Base-by-base conservation (phyloP, 2,797 vertebrate species). In the Meda fulgida region DNA sequence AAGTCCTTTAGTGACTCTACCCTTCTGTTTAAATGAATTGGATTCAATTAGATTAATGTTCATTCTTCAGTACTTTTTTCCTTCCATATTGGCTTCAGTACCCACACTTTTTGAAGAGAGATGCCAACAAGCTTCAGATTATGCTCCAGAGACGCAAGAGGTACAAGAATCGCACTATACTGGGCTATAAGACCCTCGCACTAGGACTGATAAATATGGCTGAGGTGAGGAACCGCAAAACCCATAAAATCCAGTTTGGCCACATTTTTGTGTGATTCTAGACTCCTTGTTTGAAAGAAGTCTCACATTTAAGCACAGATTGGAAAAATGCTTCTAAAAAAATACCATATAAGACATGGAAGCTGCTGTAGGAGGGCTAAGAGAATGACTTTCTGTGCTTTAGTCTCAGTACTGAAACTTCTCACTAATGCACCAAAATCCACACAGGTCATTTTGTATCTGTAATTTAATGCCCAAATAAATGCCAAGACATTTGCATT, bases 151-250 rank as follows among this genome's bases (percentile, higher is more conserved):
- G 97, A 14, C 93, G 97, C 65, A 97, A 98, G 89, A 93, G 97
- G 0, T 98, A 97, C 92, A 97, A 98, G 93, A 97, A 97, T 90
- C 94, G 97, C 8, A 97, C 97, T 83, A 96, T 97, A 90, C 89
- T 97, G 89, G 97, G 97, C 71, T 98, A 98, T 89, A 97, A 97
- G 92, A 98, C 97, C 0, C 91, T 97, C 77, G 97, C 97, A 0
- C 91, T 97, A 79, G 97, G 97, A 5, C 94, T 97, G 78, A 97
- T 97, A 93, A 97, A 97, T 92, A 97, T 98, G 97, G 96, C 97
- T 0, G 97, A 97, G 97, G 97, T 97, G 89, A 73, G n/a, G 1
- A 69, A 19, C 34, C 14, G 1, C 60, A 36, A 81, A 70, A 70
- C 65, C 43, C 51, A 21, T 46, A 10, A 48, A 66, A 67, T 51